phyloP scores from a whole-genome alignment of 2,888 invertebrate species.

The Ophioninae sp. region DNA sequence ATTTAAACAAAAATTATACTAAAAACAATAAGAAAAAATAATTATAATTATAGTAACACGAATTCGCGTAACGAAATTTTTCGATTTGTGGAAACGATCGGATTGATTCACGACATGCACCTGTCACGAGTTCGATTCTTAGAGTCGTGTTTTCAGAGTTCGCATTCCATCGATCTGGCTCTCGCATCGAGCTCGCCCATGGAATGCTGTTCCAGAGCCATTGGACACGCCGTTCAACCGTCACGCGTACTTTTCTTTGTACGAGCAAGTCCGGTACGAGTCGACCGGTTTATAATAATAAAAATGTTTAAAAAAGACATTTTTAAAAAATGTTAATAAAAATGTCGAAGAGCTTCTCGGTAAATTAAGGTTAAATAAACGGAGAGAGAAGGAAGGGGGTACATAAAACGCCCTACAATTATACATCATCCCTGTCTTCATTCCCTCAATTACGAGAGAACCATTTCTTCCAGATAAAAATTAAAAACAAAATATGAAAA shows the following conservation, averaged over 20 bases:
- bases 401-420: slow-evolving; percentile 38
- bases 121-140: slow-evolving; percentile 39
- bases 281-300: slow-evolving; percentile 10
- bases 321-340: slow-evolving; percentile 30
- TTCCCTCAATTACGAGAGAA: slow-evolving; percentile 21
- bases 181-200: slow-evolving; percentile 34
- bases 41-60: neutral
- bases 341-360: slow-evolving; percentile 32
- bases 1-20: too few relatives aligned
- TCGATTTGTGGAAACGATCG: slow-evolving; percentile 34
- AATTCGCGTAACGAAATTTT: neutral
- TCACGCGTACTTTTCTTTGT: slow-evolving; percentile 9
- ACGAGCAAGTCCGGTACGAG: neutral
- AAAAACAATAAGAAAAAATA: neutral
- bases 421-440: slow-evolving; percentile 20
- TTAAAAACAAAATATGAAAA: neutral
- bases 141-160: slow-evolving; percentile 31
- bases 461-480: slow-evolving; percentile 17
- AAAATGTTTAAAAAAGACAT: slow-evolving; percentile 33
- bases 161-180: slow-evolving; percentile 49
- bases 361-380: neutral
- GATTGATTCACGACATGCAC: slow-evolving; percentile 40
- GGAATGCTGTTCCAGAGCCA: slow-evolving; percentile 52
- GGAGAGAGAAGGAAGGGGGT: neutral
- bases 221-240: slow-evolving; percentile 18